Conservation (phyloP, 1,140 invertebrate genomes). For the Euwallacea similis region DNA sequence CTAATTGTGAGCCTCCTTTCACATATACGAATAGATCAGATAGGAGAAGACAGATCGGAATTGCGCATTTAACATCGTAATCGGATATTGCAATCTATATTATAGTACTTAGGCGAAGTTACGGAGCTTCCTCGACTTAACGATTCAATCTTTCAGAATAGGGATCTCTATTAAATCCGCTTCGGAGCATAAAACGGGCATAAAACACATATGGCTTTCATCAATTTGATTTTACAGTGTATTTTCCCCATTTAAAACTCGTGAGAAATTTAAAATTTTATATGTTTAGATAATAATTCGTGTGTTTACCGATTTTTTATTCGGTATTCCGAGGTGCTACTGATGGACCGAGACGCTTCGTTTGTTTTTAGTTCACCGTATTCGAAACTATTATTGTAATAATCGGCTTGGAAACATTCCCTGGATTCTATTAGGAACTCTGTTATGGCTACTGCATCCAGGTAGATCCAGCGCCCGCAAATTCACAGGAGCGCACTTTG, state of each 20-base stretch:
- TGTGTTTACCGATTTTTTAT: constrained; percentile 33
- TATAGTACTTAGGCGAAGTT: background rate
- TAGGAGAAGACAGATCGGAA: too few relatives aligned
- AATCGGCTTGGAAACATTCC: constrained; percentile 1
- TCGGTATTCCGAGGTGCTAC: constrained; percentile 26
- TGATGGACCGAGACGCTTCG: constrained; percentile 16
- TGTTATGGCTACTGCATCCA: too few relatives aligned
- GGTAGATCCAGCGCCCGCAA: too few relatives aligned
- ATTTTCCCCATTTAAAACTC: constrained; percentile 30
- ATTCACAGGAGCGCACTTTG: too few relatives aligned
- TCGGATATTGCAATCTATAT: too few relatives aligned
- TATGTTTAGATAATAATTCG: constrained; percentile 36
- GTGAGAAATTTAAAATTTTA: constrained; percentile 38
- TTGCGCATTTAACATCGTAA: too few relatives aligned
- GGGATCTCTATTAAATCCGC: constrained; percentile 24
- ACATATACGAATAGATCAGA: too few relatives aligned
- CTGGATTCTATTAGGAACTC: too few relatives aligned
- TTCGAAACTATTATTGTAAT: constrained; percentile 10
- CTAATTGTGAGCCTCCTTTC: too few relatives aligned
- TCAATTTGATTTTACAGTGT: constrained; percentile 33
- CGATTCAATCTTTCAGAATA: constrained; percentile 18
- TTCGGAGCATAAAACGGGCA: constrained; percentile 29
- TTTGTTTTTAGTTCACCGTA: constrained; percentile 8
- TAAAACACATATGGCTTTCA: constrained; percentile 38
- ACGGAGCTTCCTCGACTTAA: background rate